These are phyloP conservation scores for Nyctereutes procyonoides DNA, from an alignment of 2,113 vertebrate genomes.

Conservation along the genomic window DNA sequence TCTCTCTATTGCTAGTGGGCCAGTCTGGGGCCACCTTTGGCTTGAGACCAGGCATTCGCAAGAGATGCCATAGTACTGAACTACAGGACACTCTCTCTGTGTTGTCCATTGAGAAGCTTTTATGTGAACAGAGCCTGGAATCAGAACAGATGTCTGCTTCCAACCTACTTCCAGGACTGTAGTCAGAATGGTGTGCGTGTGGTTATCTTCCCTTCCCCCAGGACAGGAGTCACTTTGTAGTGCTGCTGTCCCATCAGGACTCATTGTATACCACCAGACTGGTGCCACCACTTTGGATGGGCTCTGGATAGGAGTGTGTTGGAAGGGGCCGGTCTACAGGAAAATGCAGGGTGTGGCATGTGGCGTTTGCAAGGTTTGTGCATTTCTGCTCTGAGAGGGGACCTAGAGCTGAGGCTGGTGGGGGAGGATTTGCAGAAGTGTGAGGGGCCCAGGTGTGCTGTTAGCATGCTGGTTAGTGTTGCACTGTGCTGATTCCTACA, in stretches of 20 bases:
- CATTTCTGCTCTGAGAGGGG: not conserved
- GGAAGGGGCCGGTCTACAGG: not conserved
- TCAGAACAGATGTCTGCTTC: not conserved
- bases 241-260: not conserved
- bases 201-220: not conserved
- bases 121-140: not conserved
- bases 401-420: not conserved
- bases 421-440: not conserved
- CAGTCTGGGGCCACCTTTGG: not conserved
- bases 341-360: not conserved
- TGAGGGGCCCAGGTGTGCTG: not conserved
- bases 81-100: not conserved
- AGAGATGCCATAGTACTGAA: not conserved
- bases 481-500: not conserved
- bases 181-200: not conserved
- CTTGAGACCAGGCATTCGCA: not conserved
- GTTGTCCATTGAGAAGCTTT: not conserved
- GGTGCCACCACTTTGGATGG: not conserved
- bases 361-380: not conserved
- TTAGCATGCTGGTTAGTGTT: not conserved
- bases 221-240: not conserved
- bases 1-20: not conserved
- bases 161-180: not conserved
- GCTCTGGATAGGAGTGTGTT: not conserved
- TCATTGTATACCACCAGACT: not conserved